Evolutionary conservation across 1,140 invertebrate genomes (phyloP).

Genomic region (Melipona quadrifasciata): DNA sequence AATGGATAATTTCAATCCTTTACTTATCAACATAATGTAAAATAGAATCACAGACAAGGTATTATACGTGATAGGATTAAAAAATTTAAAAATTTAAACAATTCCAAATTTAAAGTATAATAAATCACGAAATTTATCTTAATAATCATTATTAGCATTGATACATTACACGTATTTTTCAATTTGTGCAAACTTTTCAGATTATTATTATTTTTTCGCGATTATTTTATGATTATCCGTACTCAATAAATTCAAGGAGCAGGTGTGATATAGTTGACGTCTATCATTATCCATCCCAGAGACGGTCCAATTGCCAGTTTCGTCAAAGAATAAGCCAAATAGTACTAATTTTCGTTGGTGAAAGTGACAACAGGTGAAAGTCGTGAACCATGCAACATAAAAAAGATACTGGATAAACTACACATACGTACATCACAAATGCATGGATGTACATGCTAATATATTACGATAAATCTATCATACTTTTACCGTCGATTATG

Average conservation of each 20-base stretch:
- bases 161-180: not conserved
- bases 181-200: not conserved
- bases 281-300: not conserved
- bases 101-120: not conserved
- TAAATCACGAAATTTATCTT: not conserved
- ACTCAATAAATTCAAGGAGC: not conserved
- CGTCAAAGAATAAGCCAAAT: constrained; percentile 28
- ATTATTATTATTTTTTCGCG: too few relatives aligned
- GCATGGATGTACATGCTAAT: constrained; percentile 39
- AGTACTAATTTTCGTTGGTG: constrained; percentile 65
- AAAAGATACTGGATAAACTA: constrained; percentile 41
- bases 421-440: constrained; percentile 31
- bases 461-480: constrained; percentile 31
- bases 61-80: not conserved
- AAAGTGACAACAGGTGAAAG: constrained; percentile 71
- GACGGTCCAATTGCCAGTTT: constrained; percentile 12
- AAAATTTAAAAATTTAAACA: not conserved
- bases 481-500: constrained; percentile 25
- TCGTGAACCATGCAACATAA: constrained; percentile 46
- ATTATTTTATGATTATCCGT: not conserved
- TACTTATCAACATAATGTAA: not conserved
- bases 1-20: not conserved
- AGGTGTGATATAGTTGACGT: not conserved
- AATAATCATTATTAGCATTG: not conserved
- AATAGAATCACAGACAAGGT: not conserved